Evolutionary conservation across 2,888 invertebrate genomes (phyloP).

Genomic region (Caenorhabditis parvicauda): DNA sequence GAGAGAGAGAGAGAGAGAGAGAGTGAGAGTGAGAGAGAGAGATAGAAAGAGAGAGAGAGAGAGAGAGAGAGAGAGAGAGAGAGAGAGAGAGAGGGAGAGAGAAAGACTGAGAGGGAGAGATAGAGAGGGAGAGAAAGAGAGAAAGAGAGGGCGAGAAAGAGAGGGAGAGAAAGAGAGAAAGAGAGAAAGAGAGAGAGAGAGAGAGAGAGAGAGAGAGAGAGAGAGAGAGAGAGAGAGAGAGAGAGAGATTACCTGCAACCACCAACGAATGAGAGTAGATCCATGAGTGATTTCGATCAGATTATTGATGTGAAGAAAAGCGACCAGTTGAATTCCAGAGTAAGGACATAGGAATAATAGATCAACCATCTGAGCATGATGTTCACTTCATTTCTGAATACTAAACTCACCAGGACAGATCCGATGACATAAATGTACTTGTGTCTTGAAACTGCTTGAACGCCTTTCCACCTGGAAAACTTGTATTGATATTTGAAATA

Average conservation of each 20-base stretch:
- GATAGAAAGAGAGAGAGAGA: too few relatives aligned
- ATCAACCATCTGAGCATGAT: slow-evolving; percentile 46
- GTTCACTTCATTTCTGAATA: not conserved
- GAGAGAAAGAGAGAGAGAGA: too few relatives aligned
- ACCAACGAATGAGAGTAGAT: slow-evolving; percentile 54
- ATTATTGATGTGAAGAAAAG: slow-evolving; percentile 57
- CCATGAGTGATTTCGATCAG: slow-evolving; percentile 41
- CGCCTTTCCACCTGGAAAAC: slow-evolving; percentile 25
- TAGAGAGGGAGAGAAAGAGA: too few relatives aligned
- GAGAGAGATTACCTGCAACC: slow-evolving; percentile 41
- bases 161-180: too few relatives aligned
- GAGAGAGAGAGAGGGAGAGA: too few relatives aligned
- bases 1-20: too few relatives aligned
- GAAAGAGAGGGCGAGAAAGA: too few relatives aligned
- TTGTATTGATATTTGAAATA: too few relatives aligned
- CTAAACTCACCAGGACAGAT: slow-evolving; percentile 39
- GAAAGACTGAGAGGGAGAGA: too few relatives aligned
- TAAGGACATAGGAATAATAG: slow-evolving; percentile 61
- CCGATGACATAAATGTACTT: slow-evolving; percentile 62
- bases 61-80: too few relatives aligned
- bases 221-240: not conserved
- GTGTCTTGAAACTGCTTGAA: slow-evolving; percentile 55
- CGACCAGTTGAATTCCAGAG: slow-evolving; percentile 52
- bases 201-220: too few relatives aligned
- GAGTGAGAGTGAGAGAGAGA: too few relatives aligned